Conservation (phyloP, 64 coral and sea anemone species). For the Dendrophyllia cribrosa region DNA sequence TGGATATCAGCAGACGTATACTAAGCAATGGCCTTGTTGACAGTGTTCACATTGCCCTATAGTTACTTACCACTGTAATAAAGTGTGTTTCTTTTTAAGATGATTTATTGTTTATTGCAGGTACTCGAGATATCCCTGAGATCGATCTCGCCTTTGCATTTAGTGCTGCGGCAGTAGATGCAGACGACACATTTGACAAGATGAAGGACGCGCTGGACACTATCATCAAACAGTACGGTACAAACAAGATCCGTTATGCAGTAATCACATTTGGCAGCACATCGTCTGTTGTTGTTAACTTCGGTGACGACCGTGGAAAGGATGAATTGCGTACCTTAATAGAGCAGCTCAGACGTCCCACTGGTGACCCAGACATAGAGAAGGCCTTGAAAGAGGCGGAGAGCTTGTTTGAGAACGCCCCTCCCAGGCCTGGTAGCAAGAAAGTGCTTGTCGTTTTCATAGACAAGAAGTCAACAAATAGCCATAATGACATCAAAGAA, state of each 20-base stretch:
- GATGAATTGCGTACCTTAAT: slow-evolving; percentile 6
- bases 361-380: slow-evolving; percentile 14
- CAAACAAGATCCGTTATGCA: slow-evolving; percentile 37
- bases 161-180: slow-evolving; percentile 59
- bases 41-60: too few relatives aligned
- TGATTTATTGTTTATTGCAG: neutral
- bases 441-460: slow-evolving; percentile 26
- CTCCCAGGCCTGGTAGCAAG: slow-evolving; percentile 15
- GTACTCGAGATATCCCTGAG: slow-evolving; percentile 41
- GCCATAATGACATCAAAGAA: slow-evolving; percentile 11
- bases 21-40: too few relatives aligned
- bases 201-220: slow-evolving; percentile 47
- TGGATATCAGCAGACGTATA: too few relatives aligned
- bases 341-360: neutral
- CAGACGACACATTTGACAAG: slow-evolving; percentile 53
- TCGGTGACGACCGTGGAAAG: slow-evolving; percentile 34
- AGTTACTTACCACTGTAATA: too few relatives aligned
- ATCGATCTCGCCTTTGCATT: slow-evolving; percentile 68
- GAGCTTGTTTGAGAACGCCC: slow-evolving; percentile 9
- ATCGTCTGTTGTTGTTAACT: slow-evolving; percentile 43
- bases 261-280: slow-evolving; percentile 41
- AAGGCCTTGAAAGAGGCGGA: slow-evolving; percentile 36
- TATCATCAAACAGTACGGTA: slow-evolving; percentile 58
- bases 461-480: slow-evolving; percentile 29
- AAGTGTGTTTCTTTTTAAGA: too few relatives aligned